A percentile compares a stretch with the other conserved stretches of the same genome.
Conservation (phyloP, 1,140 invertebrate genomes). For the Ostrea denselamellosa region DNA sequence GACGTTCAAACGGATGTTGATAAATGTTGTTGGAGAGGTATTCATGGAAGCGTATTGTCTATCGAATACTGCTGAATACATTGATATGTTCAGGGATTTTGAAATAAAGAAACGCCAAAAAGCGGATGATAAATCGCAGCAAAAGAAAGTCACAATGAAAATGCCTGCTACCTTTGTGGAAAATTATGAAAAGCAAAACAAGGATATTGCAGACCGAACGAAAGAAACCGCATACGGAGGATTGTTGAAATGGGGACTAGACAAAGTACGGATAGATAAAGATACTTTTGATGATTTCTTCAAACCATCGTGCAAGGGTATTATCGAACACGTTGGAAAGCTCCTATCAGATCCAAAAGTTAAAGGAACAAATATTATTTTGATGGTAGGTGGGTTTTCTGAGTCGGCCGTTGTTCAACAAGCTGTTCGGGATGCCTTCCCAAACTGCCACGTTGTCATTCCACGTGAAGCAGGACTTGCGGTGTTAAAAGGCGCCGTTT, state of each 20-base stretch:
- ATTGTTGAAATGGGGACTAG: constrained; percentile 28
- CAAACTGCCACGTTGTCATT: constrained; percentile 48
- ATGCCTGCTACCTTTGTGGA: constrained; percentile 45
- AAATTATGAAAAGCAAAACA: constrained; percentile 2
- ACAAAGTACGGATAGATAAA: constrained; percentile 50
- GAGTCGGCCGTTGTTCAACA: constrained; percentile 54
- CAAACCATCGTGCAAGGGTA: not conserved
- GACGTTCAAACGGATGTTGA: constrained; percentile 3
- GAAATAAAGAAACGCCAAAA: constrained; percentile 55
- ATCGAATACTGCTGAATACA: constrained; percentile 52
- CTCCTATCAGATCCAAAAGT: constrained; percentile 44
- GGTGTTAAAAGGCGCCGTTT: constrained; percentile 58
- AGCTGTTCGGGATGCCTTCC: constrained; percentile 47
- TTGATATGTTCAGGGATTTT: constrained; percentile 53
- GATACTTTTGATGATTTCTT: constrained; percentile 39
- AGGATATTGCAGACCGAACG: not conserved
- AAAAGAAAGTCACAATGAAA: constrained; percentile 38
- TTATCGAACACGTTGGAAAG: constrained; percentile 28
- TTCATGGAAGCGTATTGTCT: constrained; percentile 65
- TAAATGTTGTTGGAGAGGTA: constrained; percentile 46
- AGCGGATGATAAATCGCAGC: not conserved
- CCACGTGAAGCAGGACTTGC: constrained; percentile 56
- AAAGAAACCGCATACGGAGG: constrained; percentile 7
- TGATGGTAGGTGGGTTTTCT: constrained; percentile 61
- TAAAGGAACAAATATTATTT: constrained; percentile 42